These are phyloP conservation scores for Prionailurus viverrinus DNA, from an alignment of 2,113 vertebrate genomes.

Conservation along the genomic window DNA sequence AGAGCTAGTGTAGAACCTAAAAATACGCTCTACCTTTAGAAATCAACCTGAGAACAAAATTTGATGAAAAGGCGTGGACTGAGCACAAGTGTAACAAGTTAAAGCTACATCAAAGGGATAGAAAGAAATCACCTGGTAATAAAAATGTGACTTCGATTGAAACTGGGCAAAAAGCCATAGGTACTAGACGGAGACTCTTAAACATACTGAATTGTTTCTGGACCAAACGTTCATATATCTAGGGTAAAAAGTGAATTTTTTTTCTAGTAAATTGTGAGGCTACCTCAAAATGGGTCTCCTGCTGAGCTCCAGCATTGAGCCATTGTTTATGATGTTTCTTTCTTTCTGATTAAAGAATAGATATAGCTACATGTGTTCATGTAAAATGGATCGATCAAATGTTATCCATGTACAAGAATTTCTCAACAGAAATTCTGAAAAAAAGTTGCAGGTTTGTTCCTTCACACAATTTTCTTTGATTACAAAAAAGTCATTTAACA, in stretches of 20 bases:
- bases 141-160: slow-evolving; percentile 86
- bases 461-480: slow-evolving; percentile 25
- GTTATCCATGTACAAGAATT: neutral
- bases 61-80: slow-evolving; percentile 79
- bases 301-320: neutral
- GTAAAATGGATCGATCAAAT: neutral
- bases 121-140: slow-evolving; percentile 81
- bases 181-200: slow-evolving; percentile 78
- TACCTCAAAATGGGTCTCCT: slow-evolving; percentile 11
- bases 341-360: slow-evolving; percentile 29
- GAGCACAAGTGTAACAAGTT: slow-evolving; percentile 83
- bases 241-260: slow-evolving; percentile 73
- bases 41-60: slow-evolving; percentile 76
- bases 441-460: slow-evolving; percentile 41
- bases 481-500: slow-evolving; percentile 41
- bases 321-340: neutral
- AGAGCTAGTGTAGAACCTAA: slow-evolving; percentile 49
- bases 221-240: slow-evolving; percentile 74
- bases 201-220: slow-evolving; percentile 82
- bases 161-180: slow-evolving; percentile 85
- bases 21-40: slow-evolving; percentile 77
- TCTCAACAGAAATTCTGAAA: slow-evolving; percentile 47
- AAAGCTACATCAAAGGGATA: slow-evolving; percentile 84
- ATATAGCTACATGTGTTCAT: neutral
- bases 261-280: slow-evolving; percentile 55